Conservation (phyloP, 2,888 invertebrate genomes). For the Halictus quadricinctus region DNA sequence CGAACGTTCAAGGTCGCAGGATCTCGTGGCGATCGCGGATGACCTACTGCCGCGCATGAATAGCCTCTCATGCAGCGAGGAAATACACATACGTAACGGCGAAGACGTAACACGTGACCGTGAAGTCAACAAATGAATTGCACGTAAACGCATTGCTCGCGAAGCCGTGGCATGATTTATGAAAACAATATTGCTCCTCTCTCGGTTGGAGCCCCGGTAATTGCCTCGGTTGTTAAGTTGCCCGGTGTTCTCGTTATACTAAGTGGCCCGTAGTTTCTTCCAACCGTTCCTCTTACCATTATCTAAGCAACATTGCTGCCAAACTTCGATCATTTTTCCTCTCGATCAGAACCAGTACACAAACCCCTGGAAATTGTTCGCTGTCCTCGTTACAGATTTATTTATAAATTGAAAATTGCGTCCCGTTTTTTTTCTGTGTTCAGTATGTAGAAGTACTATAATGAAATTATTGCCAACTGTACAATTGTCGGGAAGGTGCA, state of each 20-base stretch:
- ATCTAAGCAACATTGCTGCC: background rate
- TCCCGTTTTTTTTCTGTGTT: too few species aligned
- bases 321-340: background rate
- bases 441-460: too few species aligned
- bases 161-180: slow-evolving; percentile 51
- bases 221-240: slow-evolving; percentile 4
- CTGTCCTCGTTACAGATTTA: too few species aligned
- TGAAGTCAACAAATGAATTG: slow-evolving; percentile 68
- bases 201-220: background rate
- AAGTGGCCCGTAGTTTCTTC: background rate
- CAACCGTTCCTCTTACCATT: background rate
- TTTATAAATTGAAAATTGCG: too few species aligned
- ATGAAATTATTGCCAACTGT: too few species aligned
- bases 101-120: slow-evolving; percentile 69
- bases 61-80: slow-evolving; percentile 57
- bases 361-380: too few species aligned
- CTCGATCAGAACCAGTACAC: too few species aligned
- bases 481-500: too few species aligned
- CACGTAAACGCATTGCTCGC: slow-evolving; percentile 56
- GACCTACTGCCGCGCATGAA: slow-evolving; percentile 62
- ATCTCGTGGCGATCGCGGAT: slow-evolving; percentile 58
- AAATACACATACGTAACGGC: slow-evolving; percentile 62
- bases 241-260: slow-evolving; percentile 7
- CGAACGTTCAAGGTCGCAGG: slow-evolving; percentile 53
- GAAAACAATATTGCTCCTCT: slow-evolving; percentile 45